Evolutionary conservation across 1,140 invertebrate genomes (phyloP).

Genomic region (Euwallacea similis): DNA sequence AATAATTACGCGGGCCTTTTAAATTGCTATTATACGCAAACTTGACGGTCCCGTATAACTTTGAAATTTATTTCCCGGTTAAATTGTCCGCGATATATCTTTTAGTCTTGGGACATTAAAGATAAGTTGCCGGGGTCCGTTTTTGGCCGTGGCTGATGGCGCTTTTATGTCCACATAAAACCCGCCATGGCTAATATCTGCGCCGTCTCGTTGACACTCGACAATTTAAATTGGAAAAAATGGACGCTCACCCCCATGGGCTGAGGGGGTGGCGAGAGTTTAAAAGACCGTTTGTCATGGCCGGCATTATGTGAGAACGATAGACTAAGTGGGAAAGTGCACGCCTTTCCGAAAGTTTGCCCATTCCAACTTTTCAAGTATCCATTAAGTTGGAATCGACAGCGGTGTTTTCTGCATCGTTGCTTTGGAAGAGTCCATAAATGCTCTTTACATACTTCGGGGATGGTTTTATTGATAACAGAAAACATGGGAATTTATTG

Average conservation of each 20-base stretch:
- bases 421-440: neutral
- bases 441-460: constrained; percentile 1
- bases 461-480: no score
- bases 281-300: constrained; percentile 7
- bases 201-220: no score
- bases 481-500: no score
- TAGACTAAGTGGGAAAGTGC: constrained; percentile 14
- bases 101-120: constrained; percentile 24
- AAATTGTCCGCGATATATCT: constrained; percentile 27
- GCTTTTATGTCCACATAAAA: constrained; percentile 26
- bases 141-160: constrained; percentile 20
- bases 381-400: constrained; percentile 15
- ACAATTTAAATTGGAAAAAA: no score
- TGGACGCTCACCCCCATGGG: neutral
- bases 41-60: constrained; percentile 7
- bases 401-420: constrained; percentile 15
- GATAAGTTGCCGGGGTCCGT: constrained; percentile 18
- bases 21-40: neutral
- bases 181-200: constrained; percentile 23
- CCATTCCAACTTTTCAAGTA: constrained; percentile 20
- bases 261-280: neutral
- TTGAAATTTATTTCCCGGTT: constrained; percentile 20
- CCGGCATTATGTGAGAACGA: constrained; percentile 9
- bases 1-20: constrained; percentile 3
- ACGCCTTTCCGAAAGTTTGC: constrained; percentile 3